Conservation (phyloP, 2,888 invertebrate species). For the Thymelicus lineola region DNA sequence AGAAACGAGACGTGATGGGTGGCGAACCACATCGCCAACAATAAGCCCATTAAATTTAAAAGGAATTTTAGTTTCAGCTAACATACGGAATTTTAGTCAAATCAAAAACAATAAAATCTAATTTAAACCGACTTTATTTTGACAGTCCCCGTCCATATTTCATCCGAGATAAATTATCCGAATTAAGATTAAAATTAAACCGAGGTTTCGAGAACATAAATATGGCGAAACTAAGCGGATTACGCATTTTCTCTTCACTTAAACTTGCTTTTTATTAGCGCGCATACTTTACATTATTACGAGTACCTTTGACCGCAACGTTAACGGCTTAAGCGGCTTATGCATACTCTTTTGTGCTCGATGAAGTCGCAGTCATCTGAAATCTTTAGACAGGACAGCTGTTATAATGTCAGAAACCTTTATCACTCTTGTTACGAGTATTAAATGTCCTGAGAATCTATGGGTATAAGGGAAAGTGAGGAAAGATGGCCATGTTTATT, state of each 20-base stretch:
- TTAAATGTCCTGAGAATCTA: too few relatives aligned
- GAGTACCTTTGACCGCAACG: conserved; percentile 28
- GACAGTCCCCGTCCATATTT: background rate
- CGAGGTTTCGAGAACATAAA: conserved; percentile 12
- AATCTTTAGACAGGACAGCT: background rate
- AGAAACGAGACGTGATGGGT: too few relatives aligned
- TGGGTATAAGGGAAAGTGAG: too few relatives aligned
- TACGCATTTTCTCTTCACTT: conserved; percentile 30
- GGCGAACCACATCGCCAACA: too few relatives aligned
- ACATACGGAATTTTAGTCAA: too few relatives aligned
- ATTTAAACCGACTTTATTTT: background rate
- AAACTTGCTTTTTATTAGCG: conserved; percentile 36
- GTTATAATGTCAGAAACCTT: too few relatives aligned
- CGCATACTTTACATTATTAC: conserved; percentile 29
- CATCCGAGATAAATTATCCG: background rate
- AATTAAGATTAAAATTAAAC: background rate
- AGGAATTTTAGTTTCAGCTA: too few relatives aligned
- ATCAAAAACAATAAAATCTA: background rate
- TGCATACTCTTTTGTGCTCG: conserved; percentile 3
- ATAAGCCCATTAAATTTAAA: too few relatives aligned
- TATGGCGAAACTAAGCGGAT: conserved; percentile 35
- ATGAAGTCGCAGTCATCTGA: background rate
- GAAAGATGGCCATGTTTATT: too few relatives aligned
- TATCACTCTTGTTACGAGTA: too few relatives aligned
- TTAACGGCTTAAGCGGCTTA: conserved; percentile 9